Percentiles rank a stretch among this genome's conserved stretches.
Conservation (phyloP, 2,888 invertebrate genomes). For the Lucinisca nassula region DNA sequence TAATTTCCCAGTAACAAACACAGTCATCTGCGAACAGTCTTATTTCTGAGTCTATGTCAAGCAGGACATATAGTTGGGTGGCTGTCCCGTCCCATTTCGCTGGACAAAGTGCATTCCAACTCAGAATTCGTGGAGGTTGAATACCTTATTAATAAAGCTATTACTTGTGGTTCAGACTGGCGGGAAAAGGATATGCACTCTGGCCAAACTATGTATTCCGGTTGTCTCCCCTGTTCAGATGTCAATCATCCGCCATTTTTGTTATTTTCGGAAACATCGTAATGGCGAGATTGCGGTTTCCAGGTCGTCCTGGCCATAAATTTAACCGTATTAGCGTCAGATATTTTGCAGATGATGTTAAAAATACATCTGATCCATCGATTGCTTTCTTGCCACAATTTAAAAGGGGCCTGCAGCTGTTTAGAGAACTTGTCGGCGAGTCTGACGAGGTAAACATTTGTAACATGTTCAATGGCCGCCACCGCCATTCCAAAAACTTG, state of each 20-base stretch:
- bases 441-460: conserved; percentile 86
- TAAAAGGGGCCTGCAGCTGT: conserved; percentile 81
- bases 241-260: conserved; percentile 18
- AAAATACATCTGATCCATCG: conserved; percentile 82
- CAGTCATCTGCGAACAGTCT: too few relatives aligned
- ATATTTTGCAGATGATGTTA: conserved; percentile 84
- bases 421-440: conserved; percentile 85
- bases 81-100: too few relatives aligned
- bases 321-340: conserved; percentile 84
- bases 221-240: neutral
- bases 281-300: conserved; percentile 88
- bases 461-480: conserved; percentile 79
- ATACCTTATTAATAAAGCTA: too few relatives aligned
- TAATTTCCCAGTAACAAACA: too few relatives aligned
- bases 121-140: too few relatives aligned
- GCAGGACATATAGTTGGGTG: too few relatives aligned
- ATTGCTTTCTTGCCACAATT: conserved; percentile 84
- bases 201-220: too few relatives aligned
- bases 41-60: too few relatives aligned
- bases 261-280: conserved; percentile 73
- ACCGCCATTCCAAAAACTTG: conserved; percentile 59
- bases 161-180: too few relatives aligned
- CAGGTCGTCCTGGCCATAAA: conserved; percentile 87
- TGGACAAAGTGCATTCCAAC: too few relatives aligned
- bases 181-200: too few relatives aligned